phyloP scores from a whole-genome alignment of 2,888 invertebrate species.

The Gymnoscelis rufifasciata region DNA sequence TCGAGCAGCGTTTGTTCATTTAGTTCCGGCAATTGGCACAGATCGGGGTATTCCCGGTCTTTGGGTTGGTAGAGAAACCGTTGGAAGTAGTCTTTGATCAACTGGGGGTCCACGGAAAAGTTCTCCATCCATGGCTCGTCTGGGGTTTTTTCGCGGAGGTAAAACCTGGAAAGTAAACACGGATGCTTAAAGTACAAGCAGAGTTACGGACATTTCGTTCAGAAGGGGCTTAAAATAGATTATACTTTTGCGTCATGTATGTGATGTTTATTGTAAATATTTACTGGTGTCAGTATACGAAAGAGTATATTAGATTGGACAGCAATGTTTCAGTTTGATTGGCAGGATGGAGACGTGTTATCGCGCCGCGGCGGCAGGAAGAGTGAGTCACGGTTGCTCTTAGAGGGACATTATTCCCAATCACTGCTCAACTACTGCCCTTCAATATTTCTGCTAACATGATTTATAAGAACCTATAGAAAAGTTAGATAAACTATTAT shows the following conservation, averaged over 20 bases:
- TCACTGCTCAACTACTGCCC: slow-evolving; percentile 46
- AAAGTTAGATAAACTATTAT: slow-evolving; percentile 8
- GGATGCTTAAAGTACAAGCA: slow-evolving; percentile 18
- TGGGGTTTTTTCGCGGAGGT: slow-evolving; percentile 90
- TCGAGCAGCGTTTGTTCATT: slow-evolving; percentile 95
- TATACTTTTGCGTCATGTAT: slow-evolving; percentile 65
- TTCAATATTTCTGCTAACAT: slow-evolving; percentile 32
- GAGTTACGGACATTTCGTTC: slow-evolving; percentile 14
- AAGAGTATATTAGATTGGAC: slow-evolving; percentile 51
- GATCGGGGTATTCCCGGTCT: slow-evolving; percentile 95
- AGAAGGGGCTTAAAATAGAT: slow-evolving; percentile 38
- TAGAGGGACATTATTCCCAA: slow-evolving; percentile 60
- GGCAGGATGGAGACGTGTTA: slow-evolving; percentile 74
- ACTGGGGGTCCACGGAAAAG: slow-evolving; percentile 93
- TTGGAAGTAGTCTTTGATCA: slow-evolving; percentile 94
- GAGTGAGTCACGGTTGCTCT: slow-evolving; percentile 60
- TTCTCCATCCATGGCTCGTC: slow-evolving; percentile 93
- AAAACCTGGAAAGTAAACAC: slow-evolving; percentile 82
- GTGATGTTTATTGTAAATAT: slow-evolving; percentile 45
- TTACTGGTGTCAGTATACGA: slow-evolving; percentile 45
- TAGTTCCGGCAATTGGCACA: slow-evolving; percentile 96
- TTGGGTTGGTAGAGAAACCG: slow-evolving; percentile 94
- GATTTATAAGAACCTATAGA: slow-evolving; percentile 17
- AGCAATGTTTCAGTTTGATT: slow-evolving; percentile 61
- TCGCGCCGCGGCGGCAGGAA: slow-evolving; percentile 66